Base-by-base conservation (phyloP, 2,797 vertebrate genomes). In the Chloroceryle inda region DNA sequence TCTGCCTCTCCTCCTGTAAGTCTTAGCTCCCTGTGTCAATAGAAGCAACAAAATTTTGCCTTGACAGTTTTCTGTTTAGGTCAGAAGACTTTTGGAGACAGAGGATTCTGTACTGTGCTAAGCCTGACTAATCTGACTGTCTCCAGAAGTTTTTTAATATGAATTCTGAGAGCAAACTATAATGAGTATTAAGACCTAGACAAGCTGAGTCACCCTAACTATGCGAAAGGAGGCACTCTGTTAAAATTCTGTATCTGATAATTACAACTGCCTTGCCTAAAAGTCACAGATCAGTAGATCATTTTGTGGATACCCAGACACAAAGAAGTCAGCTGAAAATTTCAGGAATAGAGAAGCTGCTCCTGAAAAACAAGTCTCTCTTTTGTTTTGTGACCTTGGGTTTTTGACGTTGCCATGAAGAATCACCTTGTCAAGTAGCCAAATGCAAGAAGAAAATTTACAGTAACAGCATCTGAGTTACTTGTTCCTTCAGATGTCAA, bases 131-230 rank as follows among this genome's bases (percentile, higher is more conserved):
- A 75, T 68, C 38, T 40, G 38, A 40, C 38, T 40, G 27, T 72
- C 11, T 2, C 6, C 2, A 1, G 11, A 11, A 56, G 3, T 5
- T 52, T 68, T 67, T 79, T 67, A 3, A 1, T 35, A 31, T 16
- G 0, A 67, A 74, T 94, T 85, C 64, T 80, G 53, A 13, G 33
- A 74, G 45, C 16, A 71, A 74, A 62, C 49, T 29, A 8, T 15
- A 61, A 21, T 5, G 5, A 81, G 59, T 74, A 6, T 26, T 66
- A 63, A 59, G 49, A 64, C 26, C 9, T 74, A 63, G 31, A 37
- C 14, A 74, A 85, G 38, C 16, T 63, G 23, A 61, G 22, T 38
- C 91, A 22, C 10, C n/a, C 21, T 67, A 7, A 6, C 5, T 75
- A 18, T 24, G 0, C 52, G 29, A 61, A 84, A 94, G n/a, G n/a